Base-by-base conservation (phyloP, 2,113 vertebrate species). In the Motacilla alba region DNA sequence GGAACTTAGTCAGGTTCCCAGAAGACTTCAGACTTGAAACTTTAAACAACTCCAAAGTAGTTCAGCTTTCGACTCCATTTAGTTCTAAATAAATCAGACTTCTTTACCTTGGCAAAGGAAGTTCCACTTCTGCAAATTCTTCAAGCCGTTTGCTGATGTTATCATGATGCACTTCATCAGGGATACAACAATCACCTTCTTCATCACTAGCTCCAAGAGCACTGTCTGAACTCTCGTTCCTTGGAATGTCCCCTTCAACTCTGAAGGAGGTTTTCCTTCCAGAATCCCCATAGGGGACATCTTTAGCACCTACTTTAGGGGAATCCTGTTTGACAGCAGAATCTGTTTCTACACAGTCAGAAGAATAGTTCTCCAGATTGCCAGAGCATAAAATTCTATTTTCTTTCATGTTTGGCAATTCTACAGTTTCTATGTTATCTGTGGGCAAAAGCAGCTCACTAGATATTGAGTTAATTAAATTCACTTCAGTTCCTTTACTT, bases 131-230 rank as follows among this genome's bases (percentile, higher is more conserved):
- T 50, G 90, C 81, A 68, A 96, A 67, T 31, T 95, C 97, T 47
- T 96, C 94, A 11, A 81, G 59, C 56, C 50, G 67, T 88, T 96
- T 96, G 44, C 83, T 46, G 50, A 83, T 21, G 8, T 60, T 96
- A 37, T 74, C 76, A 1, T 21, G 81, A 83, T 63, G 85, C 1
- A 43, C 60, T 78, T 94, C 94, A 1, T 93, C 78, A 13, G 89
- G 80, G 18, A 97, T 68, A 60, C 91, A 96, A 0, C 88, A 93
- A 15, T 88, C 86, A 43, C 97, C 97, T 59, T 99, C 98, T 8
- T 98, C 98, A 9, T 98, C 98, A 49, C 98, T 98, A 95, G 98
- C 98, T 22, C 98, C 98, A 7, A 99, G 98, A 20, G 98, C 98
- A 17, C 98, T 99, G 56, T 99, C 98, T 10, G 98, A 98, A 91